Evolutionary conservation across 2,113 vertebrate species (phyloP), one percentile per base, ranked within the genome.

Genomic region (Cephalopterus ornatus): DNA sequence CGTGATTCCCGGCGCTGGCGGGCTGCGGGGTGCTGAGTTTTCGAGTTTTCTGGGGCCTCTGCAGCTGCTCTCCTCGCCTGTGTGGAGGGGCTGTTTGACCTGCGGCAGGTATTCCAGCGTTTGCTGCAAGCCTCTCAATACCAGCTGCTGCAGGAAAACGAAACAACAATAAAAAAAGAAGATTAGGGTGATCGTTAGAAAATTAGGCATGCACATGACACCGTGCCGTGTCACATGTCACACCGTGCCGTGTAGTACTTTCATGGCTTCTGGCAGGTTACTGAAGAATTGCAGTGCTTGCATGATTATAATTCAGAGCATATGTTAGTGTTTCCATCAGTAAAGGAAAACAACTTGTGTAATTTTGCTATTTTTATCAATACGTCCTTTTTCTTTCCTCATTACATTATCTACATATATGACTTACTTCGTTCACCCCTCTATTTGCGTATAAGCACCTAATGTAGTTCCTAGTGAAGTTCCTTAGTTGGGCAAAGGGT

Each of bases 71-170:
- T 37, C 12, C 66, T 70, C 4, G 4, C 70, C 35, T 42, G 14
- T 4, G 5, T 8, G 53, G 13, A 61, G n/a, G 12, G 37, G 9
- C 1, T 3, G 28, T 41, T 42, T 41, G 52, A 33, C 24, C 70
- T 35, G 37, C 14, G 14, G 22, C 1, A 3, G 35, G 6, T 55
- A 6, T 63, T 46, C 26, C 22, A 4, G 33, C 8, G 17, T 52
- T 44, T 88, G 52, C 44, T 0, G 1, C 37, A 46, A 76, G 22
- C 26, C 8, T 63, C 37, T 59, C 21, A 0, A 2, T 42, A 5
- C 20, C 50, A 63, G 26, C 59, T 70, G n/a, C 68, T 59, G 27
- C 7, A 32, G 47, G 50, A 52, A 52, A 14, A 52, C 50, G 28
- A 20, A 13, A 8, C 18, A 46, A n/a, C 49, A 49, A 13, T 6